phyloP scores from a whole-genome alignment of 2,113 vertebrate species.

The Callipepla californica region DNA sequence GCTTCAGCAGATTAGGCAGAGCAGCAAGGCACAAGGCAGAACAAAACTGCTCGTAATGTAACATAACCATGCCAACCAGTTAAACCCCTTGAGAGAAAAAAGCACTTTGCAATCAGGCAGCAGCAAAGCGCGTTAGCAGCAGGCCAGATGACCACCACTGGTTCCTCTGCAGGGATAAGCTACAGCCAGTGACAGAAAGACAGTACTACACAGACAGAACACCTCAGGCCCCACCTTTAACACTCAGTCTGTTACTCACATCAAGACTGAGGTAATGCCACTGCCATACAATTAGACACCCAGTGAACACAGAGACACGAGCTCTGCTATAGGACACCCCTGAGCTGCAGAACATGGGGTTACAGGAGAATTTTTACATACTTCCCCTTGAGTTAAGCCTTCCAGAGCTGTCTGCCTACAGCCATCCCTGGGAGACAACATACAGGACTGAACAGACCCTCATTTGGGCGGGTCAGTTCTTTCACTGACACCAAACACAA shows the following conservation, averaged over 20 bases:
- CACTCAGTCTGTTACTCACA: background rate
- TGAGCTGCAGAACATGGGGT: background rate
- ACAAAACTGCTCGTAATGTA: background rate
- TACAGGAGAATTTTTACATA: background rate
- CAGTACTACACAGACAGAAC: rapidly evolving
- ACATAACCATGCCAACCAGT: background rate
- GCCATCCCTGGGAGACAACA: background rate
- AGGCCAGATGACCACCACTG: background rate
- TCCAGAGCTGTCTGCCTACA: background rate
- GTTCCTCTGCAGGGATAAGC: background rate
- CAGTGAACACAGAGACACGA: background rate
- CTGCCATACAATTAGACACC: background rate
- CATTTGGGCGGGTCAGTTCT: background rate
- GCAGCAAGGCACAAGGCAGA: background rate
- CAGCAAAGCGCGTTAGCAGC: background rate
- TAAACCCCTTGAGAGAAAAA: background rate
- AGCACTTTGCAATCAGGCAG: background rate
- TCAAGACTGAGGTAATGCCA: background rate
- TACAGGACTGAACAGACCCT: background rate
- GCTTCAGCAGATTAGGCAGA: conserved; percentile 20
- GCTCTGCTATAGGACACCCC: background rate
- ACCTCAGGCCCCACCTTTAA: background rate
- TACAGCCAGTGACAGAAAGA: background rate
- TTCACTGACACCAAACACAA: background rate
- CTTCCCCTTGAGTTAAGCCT: background rate